phyloP scores from a whole-genome alignment of 2,888 invertebrate genomes.

The Microplitis deprimator region DNA sequence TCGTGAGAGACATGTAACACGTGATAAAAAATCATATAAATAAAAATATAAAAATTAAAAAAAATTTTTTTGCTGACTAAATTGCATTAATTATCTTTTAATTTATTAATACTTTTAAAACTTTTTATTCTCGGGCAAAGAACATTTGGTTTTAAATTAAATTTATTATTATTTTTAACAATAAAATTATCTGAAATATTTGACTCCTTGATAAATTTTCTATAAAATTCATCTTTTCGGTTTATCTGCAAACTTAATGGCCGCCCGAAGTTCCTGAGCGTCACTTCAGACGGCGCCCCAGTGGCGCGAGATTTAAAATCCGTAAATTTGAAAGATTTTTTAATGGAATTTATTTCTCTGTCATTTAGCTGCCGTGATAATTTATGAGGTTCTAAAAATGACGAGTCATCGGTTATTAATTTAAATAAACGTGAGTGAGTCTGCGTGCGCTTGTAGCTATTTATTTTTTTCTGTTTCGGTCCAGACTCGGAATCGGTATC shows the following conservation, averaged over 20 bases:
- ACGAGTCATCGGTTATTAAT: slow-evolving; percentile 76
- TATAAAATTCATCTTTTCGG: neutral
- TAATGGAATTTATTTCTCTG: neutral
- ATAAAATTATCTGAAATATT: slow-evolving; percentile 44
- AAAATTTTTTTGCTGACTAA: neutral
- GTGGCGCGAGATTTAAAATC: slow-evolving; percentile 57
- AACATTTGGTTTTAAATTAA: slow-evolving; percentile 72
- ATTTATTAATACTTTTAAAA: slow-evolving; percentile 73
- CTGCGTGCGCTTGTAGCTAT: slow-evolving; percentile 79
- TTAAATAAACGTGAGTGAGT: slow-evolving; percentile 82
- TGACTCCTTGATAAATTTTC: slow-evolving; percentile 68
- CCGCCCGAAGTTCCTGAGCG: slow-evolving; percentile 71
- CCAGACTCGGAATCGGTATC: slow-evolving; percentile 78
- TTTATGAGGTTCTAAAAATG: slow-evolving; percentile 66
- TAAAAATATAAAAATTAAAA: slow-evolving; percentile 22
- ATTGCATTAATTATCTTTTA: slow-evolving; percentile 36
- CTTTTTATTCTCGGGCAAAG: slow-evolving; percentile 78
- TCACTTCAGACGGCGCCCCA: slow-evolving; percentile 71
- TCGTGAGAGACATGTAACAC: slow-evolving; percentile 17
- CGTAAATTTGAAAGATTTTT: slow-evolving; percentile 55
- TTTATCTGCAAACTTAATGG: neutral
- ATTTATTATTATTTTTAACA: slow-evolving; percentile 59
- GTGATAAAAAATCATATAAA: neutral
- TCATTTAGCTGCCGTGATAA: slow-evolving; percentile 48
- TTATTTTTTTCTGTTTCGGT: slow-evolving; percentile 72